Base-by-base conservation (phyloP, 2,113 vertebrate genomes). In the Amblyornis subalaris region DNA sequence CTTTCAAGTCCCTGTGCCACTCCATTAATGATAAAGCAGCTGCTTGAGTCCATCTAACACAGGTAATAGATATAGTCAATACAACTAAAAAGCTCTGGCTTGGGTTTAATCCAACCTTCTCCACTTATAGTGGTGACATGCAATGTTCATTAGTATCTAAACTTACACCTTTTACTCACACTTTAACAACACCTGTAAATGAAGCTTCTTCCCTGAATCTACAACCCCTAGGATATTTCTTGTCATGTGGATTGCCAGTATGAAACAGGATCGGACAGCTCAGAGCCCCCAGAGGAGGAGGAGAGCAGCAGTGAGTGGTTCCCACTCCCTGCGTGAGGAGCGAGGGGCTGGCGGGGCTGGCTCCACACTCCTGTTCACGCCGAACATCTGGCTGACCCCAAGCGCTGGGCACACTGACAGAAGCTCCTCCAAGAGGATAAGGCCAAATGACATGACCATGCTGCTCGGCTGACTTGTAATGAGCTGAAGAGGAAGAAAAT, bases 201-300 rank as follows among this genome's bases (percentile, higher is more conserved):
- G 13, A 38, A 90, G 60, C 44, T 82, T 83, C 65, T 64, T 61
- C 35, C 58, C 66, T 24, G 35, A 31, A 61, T 18, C 35, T 25
- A 4, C 35, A 25, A 40, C 26, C 17, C 71, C 50, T 61, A 31
- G 47, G 19, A 29, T 26, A 74, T 38, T 73, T 81, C 83, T 14
- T 47, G 29, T 69, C 45, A 47, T 31, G 33, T 45, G 57, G 38
- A 83, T 19, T 7, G 57, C 72, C 57, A 58, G 53, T 53, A 29
- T 12, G 38, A 86, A 66, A 58, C 0, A 2, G 1, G 1, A 31
- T 24, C 0, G 0, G 76, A 58, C 72, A 83, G 67, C 58, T 72
- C 2, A 0, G 48, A 61, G 62, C 17, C 44, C 24, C 0, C 0
- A 21, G 44, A 55, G 35, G 17, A 55, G 35, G 17, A 45, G 64